Evolutionary conservation across 2,113 vertebrate genomes (phyloP).

Genomic region (Casuarius casuarius): DNA sequence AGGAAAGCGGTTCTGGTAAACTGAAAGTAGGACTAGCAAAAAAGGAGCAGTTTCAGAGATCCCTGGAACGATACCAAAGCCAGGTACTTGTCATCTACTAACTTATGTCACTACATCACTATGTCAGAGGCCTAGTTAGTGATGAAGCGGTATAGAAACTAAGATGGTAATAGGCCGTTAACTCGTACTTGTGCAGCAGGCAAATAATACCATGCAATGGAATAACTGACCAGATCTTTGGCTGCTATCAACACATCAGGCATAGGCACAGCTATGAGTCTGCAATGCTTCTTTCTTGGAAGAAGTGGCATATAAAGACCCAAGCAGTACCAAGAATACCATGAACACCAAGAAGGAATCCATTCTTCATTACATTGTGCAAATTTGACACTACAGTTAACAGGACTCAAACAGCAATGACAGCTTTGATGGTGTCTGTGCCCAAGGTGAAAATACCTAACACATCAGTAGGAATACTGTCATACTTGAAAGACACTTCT

Average conservation of each 20-base stretch:
- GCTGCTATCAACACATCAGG: rapidly evolving
- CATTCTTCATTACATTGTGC: background rate
- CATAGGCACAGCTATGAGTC: background rate
- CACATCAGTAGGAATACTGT: background rate
- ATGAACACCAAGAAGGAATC: background rate
- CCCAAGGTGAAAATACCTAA: background rate
- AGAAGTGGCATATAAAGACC: background rate
- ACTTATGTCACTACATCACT: background rate
- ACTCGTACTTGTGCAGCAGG: background rate
- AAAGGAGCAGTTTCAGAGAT: background rate
- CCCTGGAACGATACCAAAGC: background rate
- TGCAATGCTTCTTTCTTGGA: background rate
- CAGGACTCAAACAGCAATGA: background rate
- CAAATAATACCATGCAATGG: background rate
- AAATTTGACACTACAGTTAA: background rate
- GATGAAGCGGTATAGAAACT: background rate
- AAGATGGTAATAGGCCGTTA: background rate
- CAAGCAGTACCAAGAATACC: background rate
- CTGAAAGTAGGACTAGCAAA: background rate
- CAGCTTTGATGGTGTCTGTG: background rate
- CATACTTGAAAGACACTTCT: background rate
- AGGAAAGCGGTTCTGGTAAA: background rate
- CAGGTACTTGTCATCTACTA: background rate
- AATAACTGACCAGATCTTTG: background rate
- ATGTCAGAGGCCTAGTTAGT: background rate